phyloP scores from a whole-genome alignment of 2,113 vertebrate genomes.

The Vimba vimba region DNA sequence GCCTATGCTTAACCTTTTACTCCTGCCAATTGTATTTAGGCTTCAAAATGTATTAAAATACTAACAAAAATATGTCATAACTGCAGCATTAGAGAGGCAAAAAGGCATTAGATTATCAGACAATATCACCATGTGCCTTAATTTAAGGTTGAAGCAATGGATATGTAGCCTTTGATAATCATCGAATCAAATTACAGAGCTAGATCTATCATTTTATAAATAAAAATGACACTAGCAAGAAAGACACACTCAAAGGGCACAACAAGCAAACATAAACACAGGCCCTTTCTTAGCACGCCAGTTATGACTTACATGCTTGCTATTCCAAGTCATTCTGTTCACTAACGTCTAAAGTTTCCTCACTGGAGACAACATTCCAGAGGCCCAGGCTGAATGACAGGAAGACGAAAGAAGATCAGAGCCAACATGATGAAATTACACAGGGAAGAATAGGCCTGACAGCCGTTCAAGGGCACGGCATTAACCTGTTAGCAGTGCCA shows the following conservation, averaged over 20 bases:
- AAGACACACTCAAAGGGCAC: background rate
- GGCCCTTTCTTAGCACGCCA: background rate
- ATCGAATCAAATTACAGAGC: background rate
- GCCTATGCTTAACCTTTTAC: background rate
- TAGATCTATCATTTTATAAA: background rate
- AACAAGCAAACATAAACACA: constrained; percentile 20
- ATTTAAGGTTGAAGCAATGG: background rate
- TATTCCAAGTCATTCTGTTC: constrained; percentile 25
- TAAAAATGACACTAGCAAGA: background rate
- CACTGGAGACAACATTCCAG: constrained; percentile 40
- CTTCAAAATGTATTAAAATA: background rate
- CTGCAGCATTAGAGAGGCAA: background rate
- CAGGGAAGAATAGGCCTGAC: constrained; percentile 45
- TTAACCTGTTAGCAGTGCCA: constrained; percentile 42
- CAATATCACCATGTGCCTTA: background rate
- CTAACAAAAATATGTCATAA: background rate
- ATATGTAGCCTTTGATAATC: background rate
- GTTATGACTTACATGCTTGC: background rate
- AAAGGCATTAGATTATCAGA: background rate
- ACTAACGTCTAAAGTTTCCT: constrained; percentile 44
- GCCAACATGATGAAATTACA: constrained; percentile 51
- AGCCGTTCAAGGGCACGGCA: constrained; percentile 31
- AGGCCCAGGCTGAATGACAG: constrained; percentile 28
- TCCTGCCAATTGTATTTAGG: background rate
- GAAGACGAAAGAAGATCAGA: constrained; percentile 44